Conservation (phyloP, 2,888 invertebrate species). For the Nemotelus nigrinus region DNA sequence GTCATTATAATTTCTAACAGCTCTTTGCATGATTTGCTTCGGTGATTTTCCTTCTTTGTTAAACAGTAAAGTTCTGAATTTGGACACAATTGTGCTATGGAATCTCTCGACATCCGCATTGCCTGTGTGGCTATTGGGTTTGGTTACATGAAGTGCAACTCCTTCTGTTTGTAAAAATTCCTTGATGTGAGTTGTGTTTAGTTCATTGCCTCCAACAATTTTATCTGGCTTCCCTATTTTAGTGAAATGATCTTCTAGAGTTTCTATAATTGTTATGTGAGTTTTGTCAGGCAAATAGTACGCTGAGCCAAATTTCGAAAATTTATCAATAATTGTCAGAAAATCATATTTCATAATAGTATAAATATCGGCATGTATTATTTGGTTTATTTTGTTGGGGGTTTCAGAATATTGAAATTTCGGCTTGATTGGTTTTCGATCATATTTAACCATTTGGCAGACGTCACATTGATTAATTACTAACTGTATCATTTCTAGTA, state of each 20-base stretch:
- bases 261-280: conserved; percentile 44
- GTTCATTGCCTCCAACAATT: conserved; percentile 4
- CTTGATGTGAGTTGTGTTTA: not conserved
- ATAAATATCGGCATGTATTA: too few species aligned
- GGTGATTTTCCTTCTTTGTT: not conserved
- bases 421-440: too few species aligned
- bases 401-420: too few species aligned
- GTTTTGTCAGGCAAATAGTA: conserved; percentile 36
- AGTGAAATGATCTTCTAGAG: conserved; percentile 24
- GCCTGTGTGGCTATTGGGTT: not conserved
- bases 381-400: too few species aligned
- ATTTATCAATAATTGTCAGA: conserved; percentile 46
- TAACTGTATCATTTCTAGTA: not conserved
- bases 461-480: not conserved
- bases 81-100: not conserved
- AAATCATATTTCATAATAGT: conserved; percentile 23
- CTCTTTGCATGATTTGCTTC: not conserved
- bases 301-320: conserved; percentile 39
- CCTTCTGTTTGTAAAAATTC: not conserved
- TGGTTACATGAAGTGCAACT: not conserved
- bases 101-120: not conserved
- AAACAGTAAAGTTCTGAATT: not conserved
- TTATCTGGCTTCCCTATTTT: not conserved
- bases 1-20: not conserved
- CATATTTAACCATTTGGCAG: too few species aligned